Percentiles rank a stretch among this genome's conserved stretches.
Evolutionary conservation across 1,140 invertebrate species (phyloP).

Genomic region (Frieseomelitta varia): DNA sequence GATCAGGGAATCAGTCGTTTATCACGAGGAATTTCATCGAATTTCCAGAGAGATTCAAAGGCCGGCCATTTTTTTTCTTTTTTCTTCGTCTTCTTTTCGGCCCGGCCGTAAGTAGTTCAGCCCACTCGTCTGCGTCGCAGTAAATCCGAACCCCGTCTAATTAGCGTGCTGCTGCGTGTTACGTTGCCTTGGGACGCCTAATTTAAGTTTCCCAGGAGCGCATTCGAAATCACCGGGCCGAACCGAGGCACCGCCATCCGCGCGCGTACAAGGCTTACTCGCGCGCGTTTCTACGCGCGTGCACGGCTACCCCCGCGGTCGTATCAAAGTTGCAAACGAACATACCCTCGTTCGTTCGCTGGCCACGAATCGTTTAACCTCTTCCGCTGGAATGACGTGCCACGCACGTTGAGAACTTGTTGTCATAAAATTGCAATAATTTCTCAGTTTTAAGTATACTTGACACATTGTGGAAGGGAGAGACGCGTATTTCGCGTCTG

Average conservation of each 20-base stretch:
- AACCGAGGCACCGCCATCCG: not conserved
- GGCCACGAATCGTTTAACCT: not conserved
- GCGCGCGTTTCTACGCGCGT: no score
- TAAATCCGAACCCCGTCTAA: slow-evolving; percentile 47
- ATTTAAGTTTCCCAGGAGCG: slow-evolving; percentile 41
- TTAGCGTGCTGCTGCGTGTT: slow-evolving; percentile 36
- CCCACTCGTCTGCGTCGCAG: slow-evolving; percentile 27
- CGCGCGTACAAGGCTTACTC: not conserved
- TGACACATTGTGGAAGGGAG: no score
- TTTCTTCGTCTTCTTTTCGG: not conserved
- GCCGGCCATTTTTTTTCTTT: slow-evolving; percentile 22
- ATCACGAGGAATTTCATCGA: not conserved
- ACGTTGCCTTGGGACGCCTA: slow-evolving; percentile 33
- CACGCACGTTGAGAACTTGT: no score
- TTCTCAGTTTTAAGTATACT: no score
- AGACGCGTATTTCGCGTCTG: no score
- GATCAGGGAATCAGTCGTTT: not conserved
- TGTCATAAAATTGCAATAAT: no score
- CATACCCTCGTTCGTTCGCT: not conserved
- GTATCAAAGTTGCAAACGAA: slow-evolving; percentile 19
- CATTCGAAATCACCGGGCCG: slow-evolving; percentile 9
- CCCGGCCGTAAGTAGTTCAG: slow-evolving; percentile 24
- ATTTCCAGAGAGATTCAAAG: not conserved
- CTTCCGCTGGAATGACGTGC: no score
- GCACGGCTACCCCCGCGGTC: not conserved